phyloP scores from a whole-genome alignment of 2,113 vertebrate species.

The Mustelus asterias region DNA sequence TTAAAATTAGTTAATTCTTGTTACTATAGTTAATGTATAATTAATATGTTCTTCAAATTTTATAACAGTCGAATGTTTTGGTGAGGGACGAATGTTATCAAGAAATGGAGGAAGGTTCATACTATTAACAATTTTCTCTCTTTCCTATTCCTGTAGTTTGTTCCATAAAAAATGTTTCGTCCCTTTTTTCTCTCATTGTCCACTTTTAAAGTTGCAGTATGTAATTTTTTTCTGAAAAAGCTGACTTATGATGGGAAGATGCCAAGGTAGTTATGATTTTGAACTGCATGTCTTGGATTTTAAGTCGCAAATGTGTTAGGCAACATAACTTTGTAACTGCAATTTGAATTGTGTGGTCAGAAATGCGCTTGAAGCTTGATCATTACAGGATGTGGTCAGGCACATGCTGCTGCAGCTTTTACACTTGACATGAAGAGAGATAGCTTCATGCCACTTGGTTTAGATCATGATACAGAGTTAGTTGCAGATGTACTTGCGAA shows the following conservation, averaged over 20 bases:
- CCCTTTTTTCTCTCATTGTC: neutral
- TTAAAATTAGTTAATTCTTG: neutral
- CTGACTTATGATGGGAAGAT: neutral
- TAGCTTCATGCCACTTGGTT: neutral
- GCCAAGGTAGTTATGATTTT: neutral
- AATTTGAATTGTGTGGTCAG: neutral
- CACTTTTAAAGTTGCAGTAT: neutral
- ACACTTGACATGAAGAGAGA: neutral
- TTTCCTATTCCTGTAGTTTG: neutral
- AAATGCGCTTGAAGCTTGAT: constrained; percentile 12
- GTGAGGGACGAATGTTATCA: neutral
- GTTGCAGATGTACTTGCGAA: constrained; percentile 4
- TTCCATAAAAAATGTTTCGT: neutral
- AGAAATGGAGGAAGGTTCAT: neutral
- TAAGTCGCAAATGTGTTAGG: neutral
- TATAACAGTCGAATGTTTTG: neutral
- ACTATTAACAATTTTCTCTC: neutral
- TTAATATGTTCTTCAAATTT: neutral
- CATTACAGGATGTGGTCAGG: constrained; percentile 32
- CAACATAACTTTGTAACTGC: neutral
- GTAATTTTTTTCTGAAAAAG: neutral
- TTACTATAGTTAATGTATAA: neutral
- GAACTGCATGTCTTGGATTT: neutral
- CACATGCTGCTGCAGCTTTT: neutral
- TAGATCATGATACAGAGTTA: neutral